These are phyloP conservation scores for Lithophane leautieri DNA, from an alignment of 2,888 invertebrate species.

Conservation along the genomic window DNA sequence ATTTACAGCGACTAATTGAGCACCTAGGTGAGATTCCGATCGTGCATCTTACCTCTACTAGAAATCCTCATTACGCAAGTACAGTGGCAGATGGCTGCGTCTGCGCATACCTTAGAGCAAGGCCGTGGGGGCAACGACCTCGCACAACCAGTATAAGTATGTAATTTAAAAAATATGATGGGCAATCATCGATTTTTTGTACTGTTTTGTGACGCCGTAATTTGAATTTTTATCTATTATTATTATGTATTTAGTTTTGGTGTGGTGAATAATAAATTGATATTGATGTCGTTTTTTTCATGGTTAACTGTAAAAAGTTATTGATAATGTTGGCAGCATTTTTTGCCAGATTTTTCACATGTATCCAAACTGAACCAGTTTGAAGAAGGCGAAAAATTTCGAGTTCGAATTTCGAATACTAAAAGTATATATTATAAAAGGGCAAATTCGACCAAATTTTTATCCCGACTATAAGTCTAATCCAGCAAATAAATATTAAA, in stretches of 20 bases:
- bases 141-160: conserved; percentile 47
- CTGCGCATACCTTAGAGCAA: conserved; percentile 62
- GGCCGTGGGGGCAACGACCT: conserved; percentile 61
- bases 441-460: too few relatives aligned
- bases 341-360: background rate
- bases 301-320: conserved; percentile 32
- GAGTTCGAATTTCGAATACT: background rate
- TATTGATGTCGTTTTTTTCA: conserved; percentile 31
- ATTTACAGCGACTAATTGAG: conserved; percentile 35
- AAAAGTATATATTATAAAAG: too few relatives aligned
- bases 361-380: background rate
- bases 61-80: conserved; percentile 67
- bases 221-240: conserved; percentile 54
- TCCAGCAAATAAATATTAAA: too few relatives aligned
- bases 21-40: conserved; percentile 29
- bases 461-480: too few relatives aligned
- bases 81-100: conserved; percentile 56
- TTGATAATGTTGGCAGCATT: conserved; percentile 7
- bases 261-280: conserved; percentile 45
- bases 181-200: conserved; percentile 61
- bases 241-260: conserved; percentile 45
- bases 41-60: conserved; percentile 33
- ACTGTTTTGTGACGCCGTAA: conserved; percentile 50
- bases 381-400: background rate
- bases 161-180: conserved; percentile 59